Conservation (phyloP, 2,797 vertebrate genomes). For the Meriones psammophilus region DNA sequence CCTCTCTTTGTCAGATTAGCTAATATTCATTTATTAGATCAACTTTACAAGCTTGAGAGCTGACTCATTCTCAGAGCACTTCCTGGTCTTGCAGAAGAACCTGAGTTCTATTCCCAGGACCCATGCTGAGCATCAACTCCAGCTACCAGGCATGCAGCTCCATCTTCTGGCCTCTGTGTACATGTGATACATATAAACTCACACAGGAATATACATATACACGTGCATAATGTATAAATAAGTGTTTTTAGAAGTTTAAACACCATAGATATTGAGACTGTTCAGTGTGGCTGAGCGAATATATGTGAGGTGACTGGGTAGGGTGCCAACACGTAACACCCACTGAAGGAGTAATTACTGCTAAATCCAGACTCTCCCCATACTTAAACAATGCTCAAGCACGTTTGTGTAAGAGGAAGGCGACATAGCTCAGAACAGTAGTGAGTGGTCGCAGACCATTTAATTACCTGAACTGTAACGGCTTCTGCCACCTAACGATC, state of each 20-base stretch:
- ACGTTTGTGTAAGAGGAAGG: not conserved
- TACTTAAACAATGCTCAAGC: conserved; percentile 8
- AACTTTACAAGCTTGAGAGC: not conserved
- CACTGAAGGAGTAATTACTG: not conserved
- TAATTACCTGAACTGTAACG: not conserved
- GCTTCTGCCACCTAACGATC: not conserved
- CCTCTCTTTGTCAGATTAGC: not conserved
- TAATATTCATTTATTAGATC: not conserved
- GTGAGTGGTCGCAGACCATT: not conserved
- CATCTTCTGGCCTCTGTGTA: too few species aligned
- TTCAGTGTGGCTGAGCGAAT: not conserved
- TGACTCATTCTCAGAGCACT: not conserved
- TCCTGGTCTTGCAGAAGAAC: too few species aligned
- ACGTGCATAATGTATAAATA: not conserved
- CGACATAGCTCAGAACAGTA: not conserved
- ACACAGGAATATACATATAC: too few species aligned
- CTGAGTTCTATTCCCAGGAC: not conserved
- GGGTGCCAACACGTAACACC: conserved; percentile 13
- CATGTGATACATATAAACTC: not conserved
- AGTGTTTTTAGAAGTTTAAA: not conserved
- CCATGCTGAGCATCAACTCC: not conserved
- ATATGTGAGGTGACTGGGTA: not conserved
- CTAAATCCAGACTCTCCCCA: not conserved
- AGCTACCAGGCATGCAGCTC: not conserved
- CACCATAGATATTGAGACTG: not conserved